Evolutionary conservation across 2,797 vertebrate species (phyloP).

Genomic region (Crocodylus rhombifer): DNA sequence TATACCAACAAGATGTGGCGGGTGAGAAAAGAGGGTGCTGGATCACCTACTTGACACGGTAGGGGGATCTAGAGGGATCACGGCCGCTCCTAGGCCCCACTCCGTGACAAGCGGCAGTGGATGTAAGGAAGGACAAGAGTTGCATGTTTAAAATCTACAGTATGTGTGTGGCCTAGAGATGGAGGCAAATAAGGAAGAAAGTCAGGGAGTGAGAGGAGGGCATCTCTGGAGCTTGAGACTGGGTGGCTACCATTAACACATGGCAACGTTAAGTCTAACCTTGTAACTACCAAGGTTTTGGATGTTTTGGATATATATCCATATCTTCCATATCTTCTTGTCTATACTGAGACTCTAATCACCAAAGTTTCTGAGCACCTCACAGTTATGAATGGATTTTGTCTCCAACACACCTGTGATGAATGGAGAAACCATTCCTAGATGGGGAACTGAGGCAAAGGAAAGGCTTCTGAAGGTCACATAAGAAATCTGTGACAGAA

Average conservation of each 20-base stretch:
- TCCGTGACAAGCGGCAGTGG: not conserved
- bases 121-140: not conserved
- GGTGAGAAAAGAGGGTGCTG: no score
- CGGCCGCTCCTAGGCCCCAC: no score
- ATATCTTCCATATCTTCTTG: no score
- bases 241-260: not conserved
- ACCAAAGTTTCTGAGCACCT: not conserved
- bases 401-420: not conserved
- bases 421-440: not conserved
- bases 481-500: accelerated
- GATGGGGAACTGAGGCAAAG: not conserved
- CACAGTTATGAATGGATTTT: not conserved
- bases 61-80: no score
- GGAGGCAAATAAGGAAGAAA: not conserved
- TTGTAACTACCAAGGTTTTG: not conserved
- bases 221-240: not conserved
- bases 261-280: no score
- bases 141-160: not conserved
- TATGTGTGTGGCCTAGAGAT: not conserved
- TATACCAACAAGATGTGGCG: no score
- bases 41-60: no score
- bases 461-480: not conserved
- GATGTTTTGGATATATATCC: not conserved
- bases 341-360: not conserved
- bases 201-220: not conserved